A percentile compares a stretch with the other conserved stretches of the same genome.
Conservation (phyloP, 2,888 invertebrate species). For the Caenorhabditis sp. region DNA sequence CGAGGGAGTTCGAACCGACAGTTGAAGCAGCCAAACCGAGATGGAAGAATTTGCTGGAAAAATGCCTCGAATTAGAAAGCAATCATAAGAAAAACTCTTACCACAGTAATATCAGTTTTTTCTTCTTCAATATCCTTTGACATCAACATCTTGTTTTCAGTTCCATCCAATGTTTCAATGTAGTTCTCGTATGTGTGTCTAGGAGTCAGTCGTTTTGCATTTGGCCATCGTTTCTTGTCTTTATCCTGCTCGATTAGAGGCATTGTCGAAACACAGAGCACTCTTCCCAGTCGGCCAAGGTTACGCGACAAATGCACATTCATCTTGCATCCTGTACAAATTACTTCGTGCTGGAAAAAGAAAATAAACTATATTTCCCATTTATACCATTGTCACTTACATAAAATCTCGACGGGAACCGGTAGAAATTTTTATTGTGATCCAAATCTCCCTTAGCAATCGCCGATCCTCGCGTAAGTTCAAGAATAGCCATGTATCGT, state of each 20-base stretch:
- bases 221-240: conserved; percentile 49
- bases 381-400: neutral
- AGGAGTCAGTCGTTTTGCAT: conserved; percentile 33
- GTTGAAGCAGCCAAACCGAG: conserved; percentile 41
- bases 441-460: conserved; percentile 36
- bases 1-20: conserved; percentile 47
- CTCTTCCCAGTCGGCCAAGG: conserved; percentile 33
- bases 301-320: conserved; percentile 31
- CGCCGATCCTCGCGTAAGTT: conserved; percentile 38
- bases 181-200: conserved; percentile 37
- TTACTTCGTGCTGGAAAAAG: conserved; percentile 37
- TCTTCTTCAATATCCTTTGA: conserved; percentile 49
- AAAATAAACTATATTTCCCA: neutral
- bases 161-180: conserved; percentile 44
- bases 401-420: conserved; percentile 16
- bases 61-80: neutral
- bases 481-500: conserved; percentile 51
- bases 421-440: conserved; percentile 38
- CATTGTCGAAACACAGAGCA: conserved; percentile 44
- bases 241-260: conserved; percentile 48
- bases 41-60: conserved; percentile 37
- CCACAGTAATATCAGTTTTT: conserved; percentile 49
- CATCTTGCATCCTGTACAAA: conserved; percentile 50
- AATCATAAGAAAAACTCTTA: neutral
- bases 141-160: conserved; percentile 51